Conservation (phyloP, 2,888 invertebrate genomes). For the Conus canariensis region DNA sequence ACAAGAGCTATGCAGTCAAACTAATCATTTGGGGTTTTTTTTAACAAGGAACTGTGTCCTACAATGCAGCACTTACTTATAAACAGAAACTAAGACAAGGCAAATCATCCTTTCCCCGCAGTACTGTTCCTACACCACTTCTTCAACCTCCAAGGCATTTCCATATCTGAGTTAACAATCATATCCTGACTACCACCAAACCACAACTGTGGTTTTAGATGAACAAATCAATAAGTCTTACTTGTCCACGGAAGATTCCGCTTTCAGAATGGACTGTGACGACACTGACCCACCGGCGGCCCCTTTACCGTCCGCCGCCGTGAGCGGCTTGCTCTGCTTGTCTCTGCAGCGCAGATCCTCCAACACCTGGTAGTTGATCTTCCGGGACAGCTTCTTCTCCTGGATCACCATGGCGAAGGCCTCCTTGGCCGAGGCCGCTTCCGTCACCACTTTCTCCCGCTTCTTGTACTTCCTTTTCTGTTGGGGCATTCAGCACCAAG, state of each 20-base stretch:
- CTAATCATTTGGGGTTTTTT: no score
- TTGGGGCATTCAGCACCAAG: neutral
- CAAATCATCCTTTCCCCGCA: no score
- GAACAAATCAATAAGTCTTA: neutral
- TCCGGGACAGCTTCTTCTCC: conserved; percentile 96
- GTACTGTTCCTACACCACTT: no score
- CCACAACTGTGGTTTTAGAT: neutral
- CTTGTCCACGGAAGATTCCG: neutral
- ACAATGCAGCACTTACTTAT: no score
- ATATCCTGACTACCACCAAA: no score
- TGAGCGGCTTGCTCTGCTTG: neutral
- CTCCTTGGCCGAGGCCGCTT: conserved; percentile 84
- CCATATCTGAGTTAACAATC: no score
- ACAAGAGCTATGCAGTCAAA: no score
- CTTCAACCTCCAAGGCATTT: no score
- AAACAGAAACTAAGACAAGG: no score
- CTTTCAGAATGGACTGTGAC: conserved; percentile 16
- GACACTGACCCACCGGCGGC: neutral
- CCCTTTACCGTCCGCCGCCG: neutral
- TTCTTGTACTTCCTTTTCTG: conserved; percentile 65
- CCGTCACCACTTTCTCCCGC: conserved; percentile 56
- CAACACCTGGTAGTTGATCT: conserved; percentile 98
- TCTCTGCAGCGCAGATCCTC: conserved; percentile 83
- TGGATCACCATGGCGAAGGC: conserved; percentile 97
- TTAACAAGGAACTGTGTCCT: no score